Evolutionary conservation across 2,888 invertebrate genomes (phyloP), one percentile per base, ranked within the genome.

Genomic region (Caenorhabditis macrosperma): DNA sequence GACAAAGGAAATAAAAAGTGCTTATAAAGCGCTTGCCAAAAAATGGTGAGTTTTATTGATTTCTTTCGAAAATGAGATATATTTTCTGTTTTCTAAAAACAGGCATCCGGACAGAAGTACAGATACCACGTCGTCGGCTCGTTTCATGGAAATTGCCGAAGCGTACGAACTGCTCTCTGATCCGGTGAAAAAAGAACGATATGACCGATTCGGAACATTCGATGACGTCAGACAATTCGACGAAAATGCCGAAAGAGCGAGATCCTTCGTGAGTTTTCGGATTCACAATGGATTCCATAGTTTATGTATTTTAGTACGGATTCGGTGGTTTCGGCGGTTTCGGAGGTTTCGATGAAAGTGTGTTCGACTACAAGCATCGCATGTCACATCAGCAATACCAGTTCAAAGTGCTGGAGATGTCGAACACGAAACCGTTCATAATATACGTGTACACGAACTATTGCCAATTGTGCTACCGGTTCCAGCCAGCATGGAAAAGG

Each of bases 11-110:
- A 95, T 97, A 85, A 93, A 95, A 84, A 94, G 94, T 91, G 95
- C 96, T 3, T 97, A 96, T 91, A 95, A 95, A 91, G 94, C 94
- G 91, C 93, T 96, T 83, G 96, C 95, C 20, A 96, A 95, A 91
- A 95, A 95, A 93, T 96, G 96, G 95, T 95, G 91, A 92, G 85
- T 78, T 10, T 22, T 66, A n/a, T 80, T 26, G 12, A 33, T 72
- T 4, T 10, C 9, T 48, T 35, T 17, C 55, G 6, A 41, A 44
- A 60, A 24, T 33, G 24, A 54, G 12, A 30, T 44, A 20, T 41
- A n/a, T n/a, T n/a, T n/a, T n/a, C n/a, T n/a, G n/a, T n/a, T n/a
- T n/a, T n/a, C n/a, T n/a, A n/a, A n/a, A n/a, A n/a, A 28, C 67
- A 89, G 88, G 88, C 90, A 90, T 78, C 90, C 90, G 0, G 90